phyloP scores from a whole-genome alignment of 2,888 invertebrate species.

The Deroplatys truncata region DNA sequence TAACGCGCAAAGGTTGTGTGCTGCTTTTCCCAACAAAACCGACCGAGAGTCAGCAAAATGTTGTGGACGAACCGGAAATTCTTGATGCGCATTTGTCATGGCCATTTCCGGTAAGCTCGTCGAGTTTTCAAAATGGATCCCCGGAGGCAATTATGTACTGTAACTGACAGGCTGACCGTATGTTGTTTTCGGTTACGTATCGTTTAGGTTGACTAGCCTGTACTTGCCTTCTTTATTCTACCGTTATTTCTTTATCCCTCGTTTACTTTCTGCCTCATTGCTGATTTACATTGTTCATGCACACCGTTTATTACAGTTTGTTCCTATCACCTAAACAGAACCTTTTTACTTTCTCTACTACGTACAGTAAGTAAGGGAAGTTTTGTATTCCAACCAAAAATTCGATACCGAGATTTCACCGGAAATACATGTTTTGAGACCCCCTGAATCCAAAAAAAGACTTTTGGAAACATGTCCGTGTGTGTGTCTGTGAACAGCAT shows the following conservation, averaged over 20 bases:
- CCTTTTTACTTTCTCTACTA: no score
- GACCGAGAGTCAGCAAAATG: neutral
- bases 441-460: no score
- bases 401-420: no score
- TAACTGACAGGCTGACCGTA: neutral
- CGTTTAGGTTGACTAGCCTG: neutral
- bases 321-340: no score
- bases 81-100: constrained; percentile 9
- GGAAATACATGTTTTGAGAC: no score
- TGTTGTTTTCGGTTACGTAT: neutral
- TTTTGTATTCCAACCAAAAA: no score
- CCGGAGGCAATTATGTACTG: neutral
- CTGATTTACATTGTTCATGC: no score
- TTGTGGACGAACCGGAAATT: neutral
- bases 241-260: neutral
- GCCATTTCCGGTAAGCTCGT: constrained; percentile 5
- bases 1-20: neutral
- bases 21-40: neutral
- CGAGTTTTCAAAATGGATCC: neutral
- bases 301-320: no score
- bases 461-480: no score
- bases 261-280: neutral
- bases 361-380: no score
- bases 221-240: neutral
- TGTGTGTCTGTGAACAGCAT: no score